Percentiles rank a stretch among this genome's conserved stretches.
These are phyloP conservation scores for Phrynocephalus vlangalii DNA, from an alignment of 2,797 vertebrate species.

Conservation along the genomic window DNA sequence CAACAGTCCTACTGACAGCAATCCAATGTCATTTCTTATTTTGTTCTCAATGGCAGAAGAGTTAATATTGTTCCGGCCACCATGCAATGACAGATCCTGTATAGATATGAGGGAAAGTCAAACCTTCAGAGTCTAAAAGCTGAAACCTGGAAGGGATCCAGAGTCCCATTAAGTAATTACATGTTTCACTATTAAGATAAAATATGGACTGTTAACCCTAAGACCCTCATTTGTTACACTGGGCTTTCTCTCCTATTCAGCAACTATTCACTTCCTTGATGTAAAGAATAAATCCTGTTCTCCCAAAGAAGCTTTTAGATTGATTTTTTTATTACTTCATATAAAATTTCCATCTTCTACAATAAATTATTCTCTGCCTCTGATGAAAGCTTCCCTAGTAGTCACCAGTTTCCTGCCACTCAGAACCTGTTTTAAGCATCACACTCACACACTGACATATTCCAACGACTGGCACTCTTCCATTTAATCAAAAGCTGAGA, in stretches of 20 bases:
- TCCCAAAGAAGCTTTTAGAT: slow-evolving; percentile 40
- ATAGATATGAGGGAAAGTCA: not conserved
- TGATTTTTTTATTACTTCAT: slow-evolving; percentile 32
- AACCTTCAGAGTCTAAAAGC: slow-evolving; percentile 17
- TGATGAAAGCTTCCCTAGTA: slow-evolving; percentile 29
- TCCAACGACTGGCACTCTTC: rapidly evolving
- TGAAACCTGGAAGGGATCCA: slow-evolving; percentile 30
- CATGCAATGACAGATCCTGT: not conserved
- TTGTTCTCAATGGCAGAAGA: not conserved
- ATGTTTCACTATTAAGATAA: slow-evolving; percentile 20
- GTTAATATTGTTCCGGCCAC: not conserved
- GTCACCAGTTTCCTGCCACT: slow-evolving; percentile 38
- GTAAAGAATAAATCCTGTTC: not conserved
- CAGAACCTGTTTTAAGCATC: not conserved
- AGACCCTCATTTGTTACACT: slow-evolving; percentile 8
- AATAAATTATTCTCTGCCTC: slow-evolving; percentile 22
- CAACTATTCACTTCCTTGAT: slow-evolving; percentile 41
- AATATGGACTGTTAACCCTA: not conserved
- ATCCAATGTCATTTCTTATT: not conserved
- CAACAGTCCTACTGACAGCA: not conserved
- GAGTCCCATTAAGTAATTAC: slow-evolving; percentile 17
- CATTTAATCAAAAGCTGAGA: not conserved
- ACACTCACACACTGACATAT: slow-evolving; percentile 6
- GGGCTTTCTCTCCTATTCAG: slow-evolving; percentile 22
- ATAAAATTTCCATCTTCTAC: slow-evolving; percentile 34